Base-by-base conservation (phyloP, 92 coral and sea anemone species). In the Umimayanthus kanabou region DNA sequence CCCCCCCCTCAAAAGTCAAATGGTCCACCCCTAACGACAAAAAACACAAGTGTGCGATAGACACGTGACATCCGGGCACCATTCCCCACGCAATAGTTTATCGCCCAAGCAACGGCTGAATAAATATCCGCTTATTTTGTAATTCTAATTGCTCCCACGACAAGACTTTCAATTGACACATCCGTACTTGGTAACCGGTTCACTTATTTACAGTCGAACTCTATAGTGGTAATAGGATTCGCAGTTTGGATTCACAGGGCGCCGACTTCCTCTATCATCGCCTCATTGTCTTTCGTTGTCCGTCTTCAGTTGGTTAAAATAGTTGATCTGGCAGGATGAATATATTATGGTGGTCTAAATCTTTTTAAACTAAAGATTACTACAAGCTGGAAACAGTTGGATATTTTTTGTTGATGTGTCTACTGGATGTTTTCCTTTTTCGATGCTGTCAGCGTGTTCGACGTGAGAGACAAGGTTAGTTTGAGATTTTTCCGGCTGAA, bases 31-130 rank as follows among this genome's bases (percentile, higher is more conserved):
- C n/a, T n/a, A n/a, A n/a, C 16, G 57, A 2, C 67, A 0, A 4
- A 18, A 61, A 2, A 22, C 5, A 61, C 67, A 4, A 61, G 64
- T 61, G 67, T n/a, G 67, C 22, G 69, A 61, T 61, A 9, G 8
- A 15, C 39, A 29, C 37, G 39, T 43, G 9, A 79, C 4, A 30
- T 20, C 42, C 25, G 40, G 45, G 84, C 45, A 53, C 58, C 73
- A 80, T 80, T 80, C 85, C 85, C 23, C 49, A 58, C n/a, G 85
- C 73, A 80, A 49, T 10, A 0, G 28, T 58, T 80, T 4, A 61
- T 80, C 71, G 43, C 85, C 61, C 85, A 61, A 61, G 85, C 71
- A 80, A 80, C 85, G 73, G 85, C 85, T 33, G 73, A 80, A 40
- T 22, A 80, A 80, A 80, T 80, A 80, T 80, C 85, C 18, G 47